These are phyloP conservation scores for Plodia interpunctella DNA, from an alignment of 1,140 invertebrate genomes.

Conservation along the genomic window DNA sequence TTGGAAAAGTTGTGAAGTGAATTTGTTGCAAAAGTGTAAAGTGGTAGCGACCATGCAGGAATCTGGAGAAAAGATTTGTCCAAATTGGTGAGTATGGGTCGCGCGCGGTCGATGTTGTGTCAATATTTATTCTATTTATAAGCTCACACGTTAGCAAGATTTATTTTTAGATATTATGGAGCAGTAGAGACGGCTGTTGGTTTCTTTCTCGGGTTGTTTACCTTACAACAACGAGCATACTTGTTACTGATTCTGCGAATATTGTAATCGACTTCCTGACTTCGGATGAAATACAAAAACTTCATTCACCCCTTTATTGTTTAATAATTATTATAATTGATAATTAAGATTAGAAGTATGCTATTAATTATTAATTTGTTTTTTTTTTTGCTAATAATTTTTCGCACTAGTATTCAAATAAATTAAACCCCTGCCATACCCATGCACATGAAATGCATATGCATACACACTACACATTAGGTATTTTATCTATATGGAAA, in stretches of 20 bases:
- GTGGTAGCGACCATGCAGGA: slow-evolving; percentile 26
- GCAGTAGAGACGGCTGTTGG: slow-evolving; percentile 33
- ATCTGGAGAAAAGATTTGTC: slow-evolving; percentile 35
- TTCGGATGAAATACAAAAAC: not conserved
- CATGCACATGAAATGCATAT: no score
- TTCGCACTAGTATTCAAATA: no score
- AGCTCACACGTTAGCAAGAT: slow-evolving; percentile 34
- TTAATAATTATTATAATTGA: no score
- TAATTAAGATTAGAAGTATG: no score
- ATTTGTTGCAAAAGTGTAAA: not conserved
- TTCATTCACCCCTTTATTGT: no score
- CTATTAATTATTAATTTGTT: no score
- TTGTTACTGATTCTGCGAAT: not conserved
- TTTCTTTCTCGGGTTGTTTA: slow-evolving; percentile 25
- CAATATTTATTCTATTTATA: slow-evolving; percentile 56
- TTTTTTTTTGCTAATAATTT: no score
- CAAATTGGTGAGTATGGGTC: slow-evolving; percentile 39
- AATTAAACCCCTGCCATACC: no score
- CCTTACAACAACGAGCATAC: slow-evolving; percentile 10
- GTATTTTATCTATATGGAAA: no score
- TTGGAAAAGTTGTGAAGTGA: not conserved
- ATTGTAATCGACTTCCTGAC: not conserved
- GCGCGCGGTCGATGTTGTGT: slow-evolving; percentile 31
- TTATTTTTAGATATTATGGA: slow-evolving; percentile 54
- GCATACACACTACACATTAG: no score